These are phyloP conservation scores for Eupithecia inturbata DNA, from an alignment of 2,888 invertebrate genomes.

Conservation along the genomic window DNA sequence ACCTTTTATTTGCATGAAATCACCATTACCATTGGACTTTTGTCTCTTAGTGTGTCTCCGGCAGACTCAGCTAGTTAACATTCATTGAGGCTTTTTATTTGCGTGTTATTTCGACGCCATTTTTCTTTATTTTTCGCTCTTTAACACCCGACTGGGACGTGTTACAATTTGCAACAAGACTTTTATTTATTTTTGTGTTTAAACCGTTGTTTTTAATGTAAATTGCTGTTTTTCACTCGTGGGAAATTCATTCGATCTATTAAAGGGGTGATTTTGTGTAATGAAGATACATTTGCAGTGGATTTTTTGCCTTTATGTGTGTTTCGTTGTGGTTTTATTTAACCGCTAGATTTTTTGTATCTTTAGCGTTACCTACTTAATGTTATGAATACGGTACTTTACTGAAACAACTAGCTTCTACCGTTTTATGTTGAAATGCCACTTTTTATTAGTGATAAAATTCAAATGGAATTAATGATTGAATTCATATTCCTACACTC, in stretches of 20 bases:
- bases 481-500: too few relatives aligned
- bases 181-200: conserved; percentile 43
- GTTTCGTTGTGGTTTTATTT: not conserved
- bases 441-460: too few relatives aligned
- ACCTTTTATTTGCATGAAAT: too few relatives aligned
- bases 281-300: conserved; percentile 8
- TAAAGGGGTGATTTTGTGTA: conserved; percentile 12
- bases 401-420: not conserved
- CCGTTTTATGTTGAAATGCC: too few relatives aligned
- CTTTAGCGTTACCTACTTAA: not conserved
- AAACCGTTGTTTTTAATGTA: conserved; percentile 25
- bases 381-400: not conserved
- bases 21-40: not conserved
- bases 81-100: conserved; percentile 56
- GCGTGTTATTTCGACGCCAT: conserved; percentile 49
- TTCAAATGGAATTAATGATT: too few relatives aligned
- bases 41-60: conserved; percentile 21
- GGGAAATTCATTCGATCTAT: conserved; percentile 12
- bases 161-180: conserved; percentile 43
- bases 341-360: not conserved
- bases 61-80: conserved; percentile 54
- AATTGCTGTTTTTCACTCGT: conserved; percentile 20
- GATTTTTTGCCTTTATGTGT: conserved; percentile 16
- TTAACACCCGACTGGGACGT: conserved; percentile 44
- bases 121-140: conserved; percentile 49